Base-by-base conservation (phyloP, 2,797 vertebrate species). In the Smutsia gigantea region DNA sequence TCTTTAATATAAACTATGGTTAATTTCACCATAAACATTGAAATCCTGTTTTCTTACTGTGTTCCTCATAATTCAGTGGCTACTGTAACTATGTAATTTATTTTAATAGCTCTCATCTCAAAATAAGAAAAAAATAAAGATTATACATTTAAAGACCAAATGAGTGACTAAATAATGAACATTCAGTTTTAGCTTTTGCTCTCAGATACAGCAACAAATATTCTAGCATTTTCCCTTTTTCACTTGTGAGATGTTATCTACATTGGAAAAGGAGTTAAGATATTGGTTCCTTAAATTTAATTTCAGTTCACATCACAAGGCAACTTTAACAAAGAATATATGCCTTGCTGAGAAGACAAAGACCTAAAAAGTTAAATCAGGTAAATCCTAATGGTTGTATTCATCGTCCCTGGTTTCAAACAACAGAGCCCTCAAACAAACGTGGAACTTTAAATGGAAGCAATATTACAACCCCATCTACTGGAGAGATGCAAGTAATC, bases 401-500 rank as follows among this genome's bases (percentile, higher is more conserved):
- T 64, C 39, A 68, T 78, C 4, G 55, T 29, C 51, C 61, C 68
- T 93, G 46, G 42, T 78, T 64, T 85, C 46, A 66, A 4, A 6
- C 72, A 93, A 21, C 5, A 72, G 31, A 94, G 64, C 14, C 88
- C 72, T 92, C 71, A 87, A 61, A 77, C 18, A 87, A 71, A 37
- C 61, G 34, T 1, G 4, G 61, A 79, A 64, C 23, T 93, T 64
- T 66, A 63, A 77, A 18, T 10, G 17, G 4, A 42, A 51, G 53
- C 59, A 83, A 66, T 53, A 42, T 55, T 68, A 94, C 31, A 96
- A 71, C 96, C 27, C 96, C 96, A 93, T 53, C 94, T 97, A 90
- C 93, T 97, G 95, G 93, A 91, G 63, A 87, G 11, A 42, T 61
- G 2, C 5, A 61, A n/a, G 49, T 39, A 85, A 95, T 23, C 13